Percentiles rank a stretch among this genome's conserved stretches.
phyloP scores from a whole-genome alignment of 2,113 vertebrate species.

The cattle (Bos taurus) region DNA sequence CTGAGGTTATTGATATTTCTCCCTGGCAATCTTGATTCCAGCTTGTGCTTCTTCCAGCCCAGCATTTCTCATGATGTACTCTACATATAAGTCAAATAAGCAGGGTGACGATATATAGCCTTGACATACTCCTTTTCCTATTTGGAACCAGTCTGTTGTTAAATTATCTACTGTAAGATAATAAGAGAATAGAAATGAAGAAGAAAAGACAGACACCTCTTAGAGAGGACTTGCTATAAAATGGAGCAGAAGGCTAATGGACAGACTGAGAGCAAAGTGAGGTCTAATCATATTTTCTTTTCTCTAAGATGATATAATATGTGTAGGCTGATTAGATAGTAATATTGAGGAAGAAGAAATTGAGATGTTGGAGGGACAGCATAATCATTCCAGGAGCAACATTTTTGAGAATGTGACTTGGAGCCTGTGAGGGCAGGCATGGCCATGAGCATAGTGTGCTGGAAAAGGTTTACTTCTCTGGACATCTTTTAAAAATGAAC shows the following conservation, averaged over 20 bases:
- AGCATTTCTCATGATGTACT: too few relatives aligned
- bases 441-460: neutral
- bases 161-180: neutral
- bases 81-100: too few relatives aligned
- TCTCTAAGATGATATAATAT: neutral
- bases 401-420: neutral
- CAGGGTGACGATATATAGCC: too few relatives aligned
- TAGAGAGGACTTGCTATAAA: neutral
- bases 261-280: neutral
- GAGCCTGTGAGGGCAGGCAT: too few relatives aligned
- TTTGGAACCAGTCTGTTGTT: too few relatives aligned
- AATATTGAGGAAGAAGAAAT: neutral
- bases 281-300: neutral
- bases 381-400: neutral
- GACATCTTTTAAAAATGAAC: neutral
- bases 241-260: neutral
- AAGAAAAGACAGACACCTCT: neutral
- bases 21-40: too few relatives aligned
- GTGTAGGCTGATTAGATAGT: neutral
- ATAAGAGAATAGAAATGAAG: neutral
- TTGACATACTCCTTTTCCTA: too few relatives aligned
- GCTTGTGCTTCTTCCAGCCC: too few relatives aligned
- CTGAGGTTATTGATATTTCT: too few relatives aligned
- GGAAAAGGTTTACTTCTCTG: neutral
- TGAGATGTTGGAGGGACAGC: neutral